These are phyloP conservation scores for Catocala nupta DNA, from an alignment of 2,888 invertebrate species.

Conservation along the genomic window DNA sequence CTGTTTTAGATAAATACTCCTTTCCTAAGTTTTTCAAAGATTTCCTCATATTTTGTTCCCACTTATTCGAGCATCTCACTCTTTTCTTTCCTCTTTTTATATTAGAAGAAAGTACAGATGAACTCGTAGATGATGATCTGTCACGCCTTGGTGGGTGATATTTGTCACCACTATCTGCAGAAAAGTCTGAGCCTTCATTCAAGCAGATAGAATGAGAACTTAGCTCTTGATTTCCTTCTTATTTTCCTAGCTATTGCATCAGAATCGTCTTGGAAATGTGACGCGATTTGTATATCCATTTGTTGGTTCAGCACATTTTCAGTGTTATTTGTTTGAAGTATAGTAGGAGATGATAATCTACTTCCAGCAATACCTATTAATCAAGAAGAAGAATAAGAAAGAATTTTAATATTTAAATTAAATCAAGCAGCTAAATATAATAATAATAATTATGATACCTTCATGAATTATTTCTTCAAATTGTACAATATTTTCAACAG, in stretches of 20 bases:
- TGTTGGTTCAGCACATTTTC: constrained; percentile 17
- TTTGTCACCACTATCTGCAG: too few species aligned
- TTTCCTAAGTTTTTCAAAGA: constrained; percentile 25
- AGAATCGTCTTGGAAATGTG: constrained; percentile 12
- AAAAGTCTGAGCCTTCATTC: too few species aligned
- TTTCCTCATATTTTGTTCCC: constrained; percentile 31
- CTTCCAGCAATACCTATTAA: constrained; percentile 15
- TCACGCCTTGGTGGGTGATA: too few species aligned
- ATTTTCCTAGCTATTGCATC: too few species aligned
- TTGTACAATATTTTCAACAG: constrained; percentile 19
- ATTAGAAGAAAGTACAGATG: too few species aligned
- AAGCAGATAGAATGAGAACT: too few species aligned
- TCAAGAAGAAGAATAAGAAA: constrained; percentile 4
- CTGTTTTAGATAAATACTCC: constrained; percentile 23
- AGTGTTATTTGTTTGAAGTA: constrained; percentile 20
- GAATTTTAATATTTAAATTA: constrained; percentile 11
- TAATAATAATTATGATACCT: constrained; percentile 10
- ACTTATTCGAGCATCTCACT: constrained; percentile 22
- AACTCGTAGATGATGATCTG: too few species aligned
- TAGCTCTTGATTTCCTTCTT: too few species aligned
- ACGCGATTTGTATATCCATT: constrained; percentile 17
- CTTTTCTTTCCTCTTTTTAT: constrained; percentile 25
- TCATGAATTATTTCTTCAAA: constrained; percentile 20
- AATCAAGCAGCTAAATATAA: not conserved
- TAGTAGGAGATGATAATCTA: constrained; percentile 11